Evolutionary conservation across 1,140 invertebrate species (phyloP), one percentile per base, ranked within the genome.

Genomic region (Drosophila nannoptera): DNA sequence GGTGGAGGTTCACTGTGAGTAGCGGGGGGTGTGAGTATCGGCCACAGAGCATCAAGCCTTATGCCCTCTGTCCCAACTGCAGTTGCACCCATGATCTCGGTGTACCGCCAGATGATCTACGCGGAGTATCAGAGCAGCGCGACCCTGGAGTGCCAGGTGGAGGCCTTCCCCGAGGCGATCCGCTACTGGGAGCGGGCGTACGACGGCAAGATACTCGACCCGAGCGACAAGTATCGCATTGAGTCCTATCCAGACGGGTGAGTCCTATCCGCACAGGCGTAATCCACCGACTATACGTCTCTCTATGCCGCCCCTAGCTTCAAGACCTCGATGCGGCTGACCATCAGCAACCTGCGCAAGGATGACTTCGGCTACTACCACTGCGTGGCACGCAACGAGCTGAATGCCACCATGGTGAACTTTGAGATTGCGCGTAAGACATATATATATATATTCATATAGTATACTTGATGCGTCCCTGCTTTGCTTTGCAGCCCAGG

Each of bases 1-100:
- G 54, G 91, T 98, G 7, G 94, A 97, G 90, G 96, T 98, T 9
- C 94, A 96, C 74, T 98, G 97, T 98, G 90, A 96, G 95, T 93
- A 78, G 7, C 4, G n/a, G 4, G 6, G 11, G 16, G 8, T 7
- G 4, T 22, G 2, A 49, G 14, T 7, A 3, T 43, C 40, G 12
- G 7, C 22, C 22, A 22, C 22, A 22, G 22, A 22, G 22, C 22
- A 22, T 22, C 22, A 22, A 22, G 7, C 29, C 7, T 38, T 7
- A 31, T n/a, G 0, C n/a, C 29, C 0, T 32, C 5, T 11, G 6
- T 32, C 14, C 43, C 0, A 4, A 4, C 42, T 42, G 0, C 90
- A 97, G 96, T 97, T 91, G 91, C 94, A 35, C 96, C 96, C 0
- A 92, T 95, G 74, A 95, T 97, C 60, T 91, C 92, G 16, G 95